These are phyloP conservation scores for Alosa alosa DNA, from an alignment of 2,113 vertebrate genomes.

Conservation along the genomic window DNA sequence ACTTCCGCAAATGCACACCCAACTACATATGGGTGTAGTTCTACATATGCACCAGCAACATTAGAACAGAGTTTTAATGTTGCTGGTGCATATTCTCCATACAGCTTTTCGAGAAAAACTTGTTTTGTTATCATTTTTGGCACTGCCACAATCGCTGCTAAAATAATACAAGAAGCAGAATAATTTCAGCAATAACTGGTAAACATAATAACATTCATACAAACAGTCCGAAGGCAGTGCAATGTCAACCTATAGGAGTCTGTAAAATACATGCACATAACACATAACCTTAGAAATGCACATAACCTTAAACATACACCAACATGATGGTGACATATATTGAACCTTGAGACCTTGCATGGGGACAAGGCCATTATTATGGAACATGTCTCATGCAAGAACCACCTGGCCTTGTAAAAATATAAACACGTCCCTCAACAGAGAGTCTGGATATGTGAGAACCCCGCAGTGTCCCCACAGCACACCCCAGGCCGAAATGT, in stretches of 20 bases:
- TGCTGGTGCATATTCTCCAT: too few species aligned
- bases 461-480: background rate
- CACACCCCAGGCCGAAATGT: background rate
- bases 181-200: background rate
- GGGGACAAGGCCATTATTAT: conserved; percentile 17
- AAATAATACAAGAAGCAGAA: background rate
- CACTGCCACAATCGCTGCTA: background rate
- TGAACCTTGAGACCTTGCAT: conserved; percentile 39
- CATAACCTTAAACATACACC: too few species aligned
- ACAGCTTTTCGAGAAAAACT: too few species aligned
- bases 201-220: too few species aligned
- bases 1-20: background rate
- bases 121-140: too few species aligned
- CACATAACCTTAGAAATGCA: too few species aligned
- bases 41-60: too few species aligned
- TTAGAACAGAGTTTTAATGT: too few species aligned
- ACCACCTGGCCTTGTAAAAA: conserved; percentile 51
- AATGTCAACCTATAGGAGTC: too few species aligned
- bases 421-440: conserved; percentile 40
- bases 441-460: conserved; percentile 25
- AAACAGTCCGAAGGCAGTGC: too few species aligned
- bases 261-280: too few species aligned
- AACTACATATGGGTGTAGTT: background rate
- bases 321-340: background rate
- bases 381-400: conserved; percentile 51